Evolutionary conservation across 1,140 invertebrate species (phyloP).

Genomic region (Drosophila mojavensis): DNA sequence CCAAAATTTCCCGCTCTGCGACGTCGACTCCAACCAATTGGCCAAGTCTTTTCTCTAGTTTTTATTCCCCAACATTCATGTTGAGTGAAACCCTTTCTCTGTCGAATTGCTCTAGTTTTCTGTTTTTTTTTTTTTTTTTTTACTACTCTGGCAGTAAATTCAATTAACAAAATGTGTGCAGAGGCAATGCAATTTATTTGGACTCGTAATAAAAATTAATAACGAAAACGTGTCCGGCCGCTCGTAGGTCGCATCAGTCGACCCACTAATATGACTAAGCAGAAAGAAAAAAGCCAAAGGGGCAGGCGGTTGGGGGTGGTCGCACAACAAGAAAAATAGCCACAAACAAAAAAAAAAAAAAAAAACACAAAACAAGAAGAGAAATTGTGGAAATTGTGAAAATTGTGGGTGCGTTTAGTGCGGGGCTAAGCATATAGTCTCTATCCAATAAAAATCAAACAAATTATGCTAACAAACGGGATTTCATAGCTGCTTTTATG

Average conservation of each 20-base stretch:
- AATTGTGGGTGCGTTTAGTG: conserved; percentile 19
- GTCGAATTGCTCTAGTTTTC: neutral
- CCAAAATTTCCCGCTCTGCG: too few relatives aligned
- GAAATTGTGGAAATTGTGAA: conserved; percentile 16
- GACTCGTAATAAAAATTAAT: conserved; percentile 81
- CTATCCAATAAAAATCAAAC: conserved; percentile 81
- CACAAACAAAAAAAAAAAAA: conserved; percentile 8
- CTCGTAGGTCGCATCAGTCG: conserved; percentile 25
- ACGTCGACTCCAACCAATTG: too few relatives aligned
- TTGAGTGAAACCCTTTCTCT: too few relatives aligned
- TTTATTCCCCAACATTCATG: too few relatives aligned
- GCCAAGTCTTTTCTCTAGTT: too few relatives aligned
- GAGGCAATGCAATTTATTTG: conserved; percentile 74
- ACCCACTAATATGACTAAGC: conserved; percentile 76
- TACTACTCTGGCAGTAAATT: conserved; percentile 49
- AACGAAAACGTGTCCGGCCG: conserved; percentile 77
- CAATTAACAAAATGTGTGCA: conserved; percentile 68
- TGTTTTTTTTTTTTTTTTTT: conserved; percentile 34
- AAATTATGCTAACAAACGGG: conserved; percentile 83
- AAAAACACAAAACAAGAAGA: conserved; percentile 18
- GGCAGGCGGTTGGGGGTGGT: too few relatives aligned
- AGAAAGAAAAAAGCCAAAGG: conserved; percentile 36
- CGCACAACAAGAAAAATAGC: neutral
- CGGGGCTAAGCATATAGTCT: conserved; percentile 52
- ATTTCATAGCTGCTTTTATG: conserved; percentile 65